Conservation (phyloP, 2,797 vertebrate species). For the Dromococcyx pavoninus region DNA sequence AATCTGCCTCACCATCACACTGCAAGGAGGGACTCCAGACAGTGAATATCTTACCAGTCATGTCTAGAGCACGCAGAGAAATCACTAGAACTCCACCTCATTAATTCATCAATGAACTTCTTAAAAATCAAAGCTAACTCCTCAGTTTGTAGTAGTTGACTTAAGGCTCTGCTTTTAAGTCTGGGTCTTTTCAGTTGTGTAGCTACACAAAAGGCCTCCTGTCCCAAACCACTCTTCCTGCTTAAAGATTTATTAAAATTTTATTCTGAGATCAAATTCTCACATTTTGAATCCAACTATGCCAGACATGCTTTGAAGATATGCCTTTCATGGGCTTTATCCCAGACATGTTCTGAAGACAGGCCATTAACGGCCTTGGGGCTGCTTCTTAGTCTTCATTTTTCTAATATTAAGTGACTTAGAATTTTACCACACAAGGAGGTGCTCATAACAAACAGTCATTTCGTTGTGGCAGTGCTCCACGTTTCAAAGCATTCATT, state of each 20-base stretch:
- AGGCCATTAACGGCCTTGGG: neutral
- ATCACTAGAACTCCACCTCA: neutral
- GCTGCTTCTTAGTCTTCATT: neutral
- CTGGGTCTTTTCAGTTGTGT: neutral
- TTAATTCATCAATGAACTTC: neutral
- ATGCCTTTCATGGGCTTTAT: neutral
- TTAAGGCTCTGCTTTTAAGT: neutral
- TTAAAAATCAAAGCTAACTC: neutral
- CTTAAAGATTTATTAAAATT: neutral
- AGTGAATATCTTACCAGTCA: neutral
- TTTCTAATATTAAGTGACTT: neutral
- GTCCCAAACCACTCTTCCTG: neutral
- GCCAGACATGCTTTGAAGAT: neutral
- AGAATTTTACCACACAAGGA: neutral
- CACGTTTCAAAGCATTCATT: neutral
- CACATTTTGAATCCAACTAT: neutral
- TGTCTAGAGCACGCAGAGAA: neutral
- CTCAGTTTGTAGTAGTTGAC: neutral
- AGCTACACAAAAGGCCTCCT: neutral
- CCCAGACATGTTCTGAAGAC: neutral
- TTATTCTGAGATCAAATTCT: neutral
- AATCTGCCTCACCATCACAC: neutral
- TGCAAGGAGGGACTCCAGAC: neutral
- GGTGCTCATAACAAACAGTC: neutral
- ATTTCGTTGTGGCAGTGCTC: neutral